Base-by-base conservation (phyloP, 2,113 vertebrate species). In the Peucedramus taeniatus region DNA sequence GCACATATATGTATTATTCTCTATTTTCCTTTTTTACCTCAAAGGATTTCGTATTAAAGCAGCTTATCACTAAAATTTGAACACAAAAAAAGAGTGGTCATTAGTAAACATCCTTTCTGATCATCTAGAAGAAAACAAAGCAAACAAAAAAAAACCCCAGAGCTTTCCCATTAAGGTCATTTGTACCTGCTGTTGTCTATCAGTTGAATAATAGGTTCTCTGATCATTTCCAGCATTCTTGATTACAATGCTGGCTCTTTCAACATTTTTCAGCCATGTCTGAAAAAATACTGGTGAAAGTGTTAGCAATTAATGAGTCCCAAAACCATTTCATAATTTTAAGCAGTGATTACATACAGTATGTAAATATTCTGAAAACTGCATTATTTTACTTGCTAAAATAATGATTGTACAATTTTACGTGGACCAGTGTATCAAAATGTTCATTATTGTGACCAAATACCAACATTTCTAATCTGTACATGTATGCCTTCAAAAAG, bases 281-380 rank as follows among this genome's bases (percentile, higher is more conserved):
- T 97, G 89, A 89, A 96, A 97, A 97, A 96, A 47, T 85, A 85
- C 33, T 95, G 94, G 63, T 97, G 90, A 91, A 92, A 96, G 54
- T 88, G 83, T 96, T 94, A 97, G 96, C 97, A 98, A 98, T 98
- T 97, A 97, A 97, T 98, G 97, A 98, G 94, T 97, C 97, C 97
- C 96, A 95, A 98, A 98, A 97, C 97, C 91, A 77, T 95, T 69
- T 85, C 87, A 70, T 78, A 90, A 90, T 68, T 87, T 72, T 86
- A 91, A 97, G 30, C 81, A 78, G 47, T 89, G 80, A 57, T 65
- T 95, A 93, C 59, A 87, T 79, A 30, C 35, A 54, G 31, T 85
- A 49, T 75, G 50, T 76, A 90, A 76, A 86, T 81, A 82, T 89
- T 82, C 65, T 71, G 61, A 91, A 82, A 90, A 42, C 7, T 16